Evolutionary conservation across 2,113 vertebrate species (phyloP), one percentile per base, ranked within the genome.

Genomic region (Melanostigma gelatinosum): DNA sequence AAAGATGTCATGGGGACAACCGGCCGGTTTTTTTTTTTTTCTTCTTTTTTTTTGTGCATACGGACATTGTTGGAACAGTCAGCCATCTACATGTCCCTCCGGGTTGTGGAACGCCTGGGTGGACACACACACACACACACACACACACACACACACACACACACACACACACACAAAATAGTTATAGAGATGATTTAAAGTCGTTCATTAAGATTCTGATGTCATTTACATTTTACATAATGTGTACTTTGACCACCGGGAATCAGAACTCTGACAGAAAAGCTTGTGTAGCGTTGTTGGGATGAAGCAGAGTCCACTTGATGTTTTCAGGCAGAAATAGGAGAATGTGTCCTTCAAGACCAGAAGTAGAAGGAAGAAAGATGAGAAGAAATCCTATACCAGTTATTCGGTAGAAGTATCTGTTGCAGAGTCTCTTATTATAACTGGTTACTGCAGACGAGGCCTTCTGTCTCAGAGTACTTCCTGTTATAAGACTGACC

Each of bases 1-100:
- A 42, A 69, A 61, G 64, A 77, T 67, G 48, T 61, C 62, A 68
- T 16, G 10, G 32, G 42, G 74, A 92, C 82, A 92, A 83, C 22
- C 4, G 2, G 22, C 83, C 88, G n/a, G n/a, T 84, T 88, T 88
- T 88, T 46, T 13, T 5, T 16, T 16, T 46, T 4, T 46, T 46
- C 6, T 46, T 16, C 3, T 29, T 29, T 29, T 29, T 29, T 29
- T 29, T 29, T 29, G 1, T 29, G 2, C 29, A 29, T 29, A 22
- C n/a, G 65, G 61, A 42, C 82, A 15, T 67, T 76, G 44, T 83
- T 71, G 40, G 81, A 75, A 78, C 62, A 73, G 62, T 50, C 1
- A 2, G 7, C 11, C 16, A 38, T 2, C 82, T 69, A 15, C 57
- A 5, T 38, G 20, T 13, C 15, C 32, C 38, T 6, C 22, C 24